phyloP scores from a whole-genome alignment of 2,888 invertebrate genomes.

The Carterocephalus palaemon region DNA sequence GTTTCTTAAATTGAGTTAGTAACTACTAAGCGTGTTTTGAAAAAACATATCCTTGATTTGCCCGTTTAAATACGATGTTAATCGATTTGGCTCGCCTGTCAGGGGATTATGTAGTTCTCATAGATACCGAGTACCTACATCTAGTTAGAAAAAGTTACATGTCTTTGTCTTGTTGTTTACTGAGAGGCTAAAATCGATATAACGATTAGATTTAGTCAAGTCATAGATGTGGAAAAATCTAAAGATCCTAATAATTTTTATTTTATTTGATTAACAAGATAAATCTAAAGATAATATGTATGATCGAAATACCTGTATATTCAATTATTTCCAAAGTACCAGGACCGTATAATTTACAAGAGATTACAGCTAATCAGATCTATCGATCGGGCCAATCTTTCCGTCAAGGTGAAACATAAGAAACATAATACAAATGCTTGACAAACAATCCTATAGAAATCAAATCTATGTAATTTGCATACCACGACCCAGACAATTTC shows the following conservation, averaged over 20 bases:
- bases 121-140: background rate
- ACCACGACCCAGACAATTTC: slow-evolving; percentile 42
- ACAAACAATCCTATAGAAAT: slow-evolving; percentile 5
- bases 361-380: background rate
- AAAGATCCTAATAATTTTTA: too few relatives aligned
- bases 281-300: too few relatives aligned
- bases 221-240: too few relatives aligned
- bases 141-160: slow-evolving; percentile 11
- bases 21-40: too few relatives aligned
- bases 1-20: too few relatives aligned
- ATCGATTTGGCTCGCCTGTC: slow-evolving; percentile 14
- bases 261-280: too few relatives aligned
- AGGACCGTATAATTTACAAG: background rate
- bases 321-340: background rate
- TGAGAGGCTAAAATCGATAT: slow-evolving; percentile 10
- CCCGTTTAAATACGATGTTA: slow-evolving; percentile 3
- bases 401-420: slow-evolving; percentile 29
- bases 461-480: slow-evolving; percentile 46
- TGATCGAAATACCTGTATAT: too few relatives aligned
- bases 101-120: slow-evolving; percentile 7
- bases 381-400: slow-evolving; percentile 22
- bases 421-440: slow-evolving; percentile 9
- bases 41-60: too few relatives aligned
- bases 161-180: slow-evolving; percentile 11
- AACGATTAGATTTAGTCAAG: slow-evolving; percentile 13